Conservation (phyloP, 2,113 vertebrate species). For the Solenodon paradoxus region DNA sequence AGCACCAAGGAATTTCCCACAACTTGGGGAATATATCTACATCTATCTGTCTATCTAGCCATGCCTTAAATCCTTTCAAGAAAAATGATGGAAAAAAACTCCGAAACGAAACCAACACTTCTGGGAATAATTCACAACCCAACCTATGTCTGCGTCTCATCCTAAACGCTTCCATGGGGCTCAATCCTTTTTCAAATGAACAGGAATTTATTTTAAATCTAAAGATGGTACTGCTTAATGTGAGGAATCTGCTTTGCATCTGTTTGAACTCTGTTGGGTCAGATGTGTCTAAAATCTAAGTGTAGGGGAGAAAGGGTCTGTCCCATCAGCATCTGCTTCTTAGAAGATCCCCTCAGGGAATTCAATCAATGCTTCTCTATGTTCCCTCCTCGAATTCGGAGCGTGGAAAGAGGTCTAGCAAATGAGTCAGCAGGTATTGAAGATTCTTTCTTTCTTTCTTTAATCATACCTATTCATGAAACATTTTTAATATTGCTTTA, state of each 20-base stretch:
- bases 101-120: neutral
- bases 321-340: neutral
- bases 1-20: neutral
- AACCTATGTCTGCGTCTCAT: neutral
- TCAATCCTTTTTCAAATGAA: neutral
- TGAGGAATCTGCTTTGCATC: neutral
- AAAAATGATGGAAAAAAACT: neutral
- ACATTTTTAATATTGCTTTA: too few species aligned
- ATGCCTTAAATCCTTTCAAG: neutral
- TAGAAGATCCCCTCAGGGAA: neutral
- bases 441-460: too few species aligned
- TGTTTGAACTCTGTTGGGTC: neutral
- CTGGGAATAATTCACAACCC: neutral
- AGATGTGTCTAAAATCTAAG: neutral
- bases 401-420: neutral
- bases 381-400: conserved; percentile 5
- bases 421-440: neutral
- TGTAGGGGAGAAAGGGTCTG: neutral
- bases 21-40: neutral
- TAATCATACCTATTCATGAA: too few species aligned
- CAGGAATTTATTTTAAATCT: neutral
- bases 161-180: neutral
- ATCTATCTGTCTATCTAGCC: neutral
- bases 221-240: neutral
- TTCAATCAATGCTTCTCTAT: conserved; percentile 27